Base-by-base conservation (phyloP, 1,140 invertebrate genomes). In the Centruroides vittatus region DNA sequence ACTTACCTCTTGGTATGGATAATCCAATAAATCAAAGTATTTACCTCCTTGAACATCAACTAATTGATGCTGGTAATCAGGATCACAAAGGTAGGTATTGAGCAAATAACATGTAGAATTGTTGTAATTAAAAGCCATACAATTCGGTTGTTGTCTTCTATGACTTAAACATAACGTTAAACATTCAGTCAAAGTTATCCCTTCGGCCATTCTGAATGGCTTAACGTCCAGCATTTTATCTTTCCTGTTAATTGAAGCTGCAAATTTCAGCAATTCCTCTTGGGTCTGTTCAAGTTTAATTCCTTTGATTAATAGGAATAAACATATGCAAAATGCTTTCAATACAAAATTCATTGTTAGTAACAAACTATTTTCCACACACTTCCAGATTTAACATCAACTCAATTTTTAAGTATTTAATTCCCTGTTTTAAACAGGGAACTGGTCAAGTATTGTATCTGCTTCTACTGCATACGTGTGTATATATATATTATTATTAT, bases 171-270 rank as follows among this genome's bases (percentile, higher is more conserved):
- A 56, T n/a, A 35, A 41, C 4, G 36, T 36, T 13, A 46, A 47
- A 47, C 35, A 46, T 47, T 41, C 13, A 13, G 13, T 11, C 6
- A 56, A 52, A 35, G 9, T n/a, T 11, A 56, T 57, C 57, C 59
- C 59, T 49, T 54, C 23, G 7, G 50, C 46, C 6, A 64, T 59
- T 10, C 34, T 56, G 8, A 61, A 3, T 13, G 62, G 59, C 47
- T 61, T 61, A 4, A 55, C 62, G 12, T 64, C 59, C 59, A 64
- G n/a, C 12, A 60, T 61, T n/a, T 64, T 64, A 49, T 61, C 57
- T 12, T 61, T 55, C 1, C 62, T 55, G 35, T 64, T 56, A 11
- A 55, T 49, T 6, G 62, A 64, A n/a, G 59, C 59, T 3, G 35
- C 53, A 36, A 58, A 61, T 11, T 51, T 59, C 7, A 53, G 41